Evolutionary conservation across 2,888 invertebrate species (phyloP), one percentile per base, ranked within the genome.

Genomic region (Cylloceria caligata): DNA sequence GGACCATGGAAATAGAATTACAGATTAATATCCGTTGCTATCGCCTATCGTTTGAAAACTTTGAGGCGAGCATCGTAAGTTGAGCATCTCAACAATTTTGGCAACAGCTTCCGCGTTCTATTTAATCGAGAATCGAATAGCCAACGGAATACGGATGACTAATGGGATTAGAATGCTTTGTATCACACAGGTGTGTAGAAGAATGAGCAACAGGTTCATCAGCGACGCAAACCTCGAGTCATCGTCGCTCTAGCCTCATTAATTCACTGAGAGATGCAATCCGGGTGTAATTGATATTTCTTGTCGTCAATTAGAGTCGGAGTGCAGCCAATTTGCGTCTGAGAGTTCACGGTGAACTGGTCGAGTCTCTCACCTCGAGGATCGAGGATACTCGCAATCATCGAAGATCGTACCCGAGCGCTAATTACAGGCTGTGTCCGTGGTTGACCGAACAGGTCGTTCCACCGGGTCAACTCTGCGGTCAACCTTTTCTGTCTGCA

Each of bases 51-150:
- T 55, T 75, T 11, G 36, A 30, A 60, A 78, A 72, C 62, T 52
- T 47, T 65, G 39, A 30, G 49, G 30, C 30, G 16, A 60, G 30
- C 42, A 45, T 80, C 72, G 68, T 73, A 21, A 24, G 65, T 45
- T 27, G 42, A 34, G 80, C 57, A 74, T 79, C 42, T 60, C 5
- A 69, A 72, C 69, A 83, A 86, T 87, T 85, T 87, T 88, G 88
- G 88, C 88, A 87, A 84, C 77, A 55, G 75, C 85, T 87, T 88
- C 85, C 86, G 86, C 83, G 88, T 85, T 87, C 86, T 87, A 86
- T 80, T 85, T 86, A 71, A 62, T 71, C 71, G 67, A 47, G 34
- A 57, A 68, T 76, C 65, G 65, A 49, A 49, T 49, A 60, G 71
- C 39, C 60, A 67, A 68, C 30, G 47, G 76, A 74, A 60, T 65